Base-by-base conservation (phyloP, 1,140 invertebrate genomes). In the Bradysia coprophila region DNA sequence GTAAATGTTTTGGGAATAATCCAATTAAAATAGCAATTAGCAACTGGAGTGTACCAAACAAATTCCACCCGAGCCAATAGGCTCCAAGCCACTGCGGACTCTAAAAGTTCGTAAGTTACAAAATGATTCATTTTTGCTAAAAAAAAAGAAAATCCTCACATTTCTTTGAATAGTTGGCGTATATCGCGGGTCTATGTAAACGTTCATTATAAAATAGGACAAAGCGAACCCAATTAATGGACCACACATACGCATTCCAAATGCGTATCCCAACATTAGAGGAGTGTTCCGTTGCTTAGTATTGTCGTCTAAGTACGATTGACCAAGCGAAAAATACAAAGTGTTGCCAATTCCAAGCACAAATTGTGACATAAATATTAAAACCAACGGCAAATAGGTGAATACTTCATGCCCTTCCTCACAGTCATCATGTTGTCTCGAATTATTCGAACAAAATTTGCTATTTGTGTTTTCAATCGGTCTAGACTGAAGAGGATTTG, bases 11-110 rank as follows among this genome's bases (percentile, higher is more conserved):
- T 21, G 73, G 73, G 44, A 76, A 76, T 46, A 73, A 61, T 0
- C 69, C 67, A 34, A 76, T 69, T 2, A 75, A 48, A n/a, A 69
- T 45, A 2, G 71, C 59, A 46, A 75, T 70, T 19, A 72, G 49
- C n/a, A 64, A 57, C 67, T 75, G 69, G 2, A 66, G 50, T 1
- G 57, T 58, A 4, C 71, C 71, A 13, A 75, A 49, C 36, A 75
- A 64, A 8, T 74, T 61, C 73, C 73, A 76, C 18, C 73, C 73
- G 13, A 80, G 52, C 77, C 77, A 80, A 76, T 76, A 81, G 10
- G 76, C 76, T n/a, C 77, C 77, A 36, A 78, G 49, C 76, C 76
- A 80, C 69, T 19, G 72, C 49, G 13, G 64, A 57, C 67, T 74
- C 69, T 2, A 67, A 51, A 1, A 58, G 58, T 4, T 71, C 71